phyloP scores from a whole-genome alignment of 2,797 vertebrate species.

The Cheirogaleus major region DNA sequence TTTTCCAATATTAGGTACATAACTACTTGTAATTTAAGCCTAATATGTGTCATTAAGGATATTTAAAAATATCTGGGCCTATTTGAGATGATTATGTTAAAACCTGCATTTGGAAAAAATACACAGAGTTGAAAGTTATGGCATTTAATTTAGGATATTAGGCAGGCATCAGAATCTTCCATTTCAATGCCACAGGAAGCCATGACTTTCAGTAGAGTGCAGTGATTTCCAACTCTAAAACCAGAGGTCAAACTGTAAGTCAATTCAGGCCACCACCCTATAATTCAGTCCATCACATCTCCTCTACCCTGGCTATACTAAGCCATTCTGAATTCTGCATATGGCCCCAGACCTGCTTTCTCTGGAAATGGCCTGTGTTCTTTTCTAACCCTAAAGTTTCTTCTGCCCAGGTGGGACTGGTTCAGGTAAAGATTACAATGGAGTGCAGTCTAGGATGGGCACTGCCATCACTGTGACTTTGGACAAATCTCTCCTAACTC shows the following conservation, averaged over 20 bases:
- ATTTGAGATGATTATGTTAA: background rate
- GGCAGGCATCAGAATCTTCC: background rate
- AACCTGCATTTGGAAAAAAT: constrained; percentile 17
- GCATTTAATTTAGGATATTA: background rate
- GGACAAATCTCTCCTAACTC: background rate
- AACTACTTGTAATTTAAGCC: constrained; percentile 2
- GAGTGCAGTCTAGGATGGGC: background rate
- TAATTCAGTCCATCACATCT: background rate
- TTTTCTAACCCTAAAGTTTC: background rate
- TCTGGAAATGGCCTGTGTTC: background rate
- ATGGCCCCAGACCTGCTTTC: background rate
- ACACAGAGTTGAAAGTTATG: background rate
- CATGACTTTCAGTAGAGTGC: background rate
- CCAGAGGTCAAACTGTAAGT: background rate
- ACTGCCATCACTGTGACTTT: background rate
- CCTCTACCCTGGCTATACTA: background rate
- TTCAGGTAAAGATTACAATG: background rate
- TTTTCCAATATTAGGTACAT: background rate
- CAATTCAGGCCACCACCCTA: background rate
- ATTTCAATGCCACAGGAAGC: background rate
- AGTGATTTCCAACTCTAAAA: background rate
- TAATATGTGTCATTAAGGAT: background rate
- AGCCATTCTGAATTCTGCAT: background rate
- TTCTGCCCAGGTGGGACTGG: background rate
- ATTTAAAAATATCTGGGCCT: constrained; percentile 7